Evolutionary conservation across 2,113 vertebrate species (phyloP).

Genomic region (zebrafish (Danio rerio)): DNA sequence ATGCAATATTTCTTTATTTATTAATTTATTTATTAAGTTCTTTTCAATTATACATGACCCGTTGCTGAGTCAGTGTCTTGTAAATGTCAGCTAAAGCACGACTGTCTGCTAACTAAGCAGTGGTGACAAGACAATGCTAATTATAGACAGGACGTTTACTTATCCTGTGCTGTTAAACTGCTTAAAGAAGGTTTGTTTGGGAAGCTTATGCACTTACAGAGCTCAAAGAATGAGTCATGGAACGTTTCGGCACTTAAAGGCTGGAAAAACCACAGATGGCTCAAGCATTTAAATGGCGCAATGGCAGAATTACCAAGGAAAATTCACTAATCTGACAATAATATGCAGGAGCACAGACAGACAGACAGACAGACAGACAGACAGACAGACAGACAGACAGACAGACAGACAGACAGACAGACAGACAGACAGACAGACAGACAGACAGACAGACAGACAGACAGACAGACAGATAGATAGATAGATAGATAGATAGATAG

Average conservation of each 20-base stretch:
- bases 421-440: no score
- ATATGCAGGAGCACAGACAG: background rate
- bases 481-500: no score
- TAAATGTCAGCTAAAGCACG: conserved; percentile 10
- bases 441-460: no score
- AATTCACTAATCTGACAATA: background rate
- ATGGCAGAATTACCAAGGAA: background rate
- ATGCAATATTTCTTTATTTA: no score
- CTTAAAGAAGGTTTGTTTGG: conserved; percentile 32
- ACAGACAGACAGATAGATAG: no score
- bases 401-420: no score
- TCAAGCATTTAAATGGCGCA: background rate
- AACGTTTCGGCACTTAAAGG: background rate
- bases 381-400: no score
- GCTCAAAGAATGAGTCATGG: conserved; percentile 21
- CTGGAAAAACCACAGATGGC: background rate
- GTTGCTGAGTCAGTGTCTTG: background rate
- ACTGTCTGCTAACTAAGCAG: background rate
- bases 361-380: no score
- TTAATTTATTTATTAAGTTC: background rate
- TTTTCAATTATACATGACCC: background rate
- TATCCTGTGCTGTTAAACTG: conserved; percentile 16
- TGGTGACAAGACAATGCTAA: conserved; percentile 22
- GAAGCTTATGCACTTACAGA: conserved; percentile 17
- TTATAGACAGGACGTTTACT: conserved; percentile 20